A percentile compares a stretch with the other conserved stretches of the same genome.
phyloP scores from a whole-genome alignment of 2,888 invertebrate species.

The Netelia melanura region DNA sequence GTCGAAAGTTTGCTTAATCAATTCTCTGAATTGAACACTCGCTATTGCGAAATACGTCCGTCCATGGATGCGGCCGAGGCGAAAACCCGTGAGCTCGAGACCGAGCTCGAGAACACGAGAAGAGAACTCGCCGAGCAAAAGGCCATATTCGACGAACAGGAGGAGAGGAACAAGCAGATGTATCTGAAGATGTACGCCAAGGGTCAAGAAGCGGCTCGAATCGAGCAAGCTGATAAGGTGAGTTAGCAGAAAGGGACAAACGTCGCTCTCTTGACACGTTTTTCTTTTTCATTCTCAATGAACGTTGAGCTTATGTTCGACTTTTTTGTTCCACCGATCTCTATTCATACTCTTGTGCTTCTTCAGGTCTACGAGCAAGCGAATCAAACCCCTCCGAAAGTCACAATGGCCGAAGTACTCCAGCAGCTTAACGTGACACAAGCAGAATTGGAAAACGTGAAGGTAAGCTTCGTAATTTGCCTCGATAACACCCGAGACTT shows the following conservation, averaged over 20 bases:
- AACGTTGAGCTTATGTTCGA: not conserved
- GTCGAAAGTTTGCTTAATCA: slow-evolving; percentile 90
- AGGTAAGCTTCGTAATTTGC: slow-evolving; percentile 87
- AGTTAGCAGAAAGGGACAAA: slow-evolving; percentile 52
- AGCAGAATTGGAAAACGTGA: slow-evolving; percentile 94
- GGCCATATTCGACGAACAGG: slow-evolving; percentile 88
- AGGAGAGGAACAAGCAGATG: slow-evolving; percentile 90
- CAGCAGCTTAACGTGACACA: slow-evolving; percentile 94
- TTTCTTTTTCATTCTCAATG: not conserved
- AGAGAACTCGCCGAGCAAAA: slow-evolving; percentile 90
- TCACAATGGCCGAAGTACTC: slow-evolving; percentile 92
- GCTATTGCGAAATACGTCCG: slow-evolving; percentile 92
- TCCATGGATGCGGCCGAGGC: slow-evolving; percentile 90
- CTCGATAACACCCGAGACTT: slow-evolving; percentile 2
- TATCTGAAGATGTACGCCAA: slow-evolving; percentile 94
- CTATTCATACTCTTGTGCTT: slow-evolving; percentile 9
- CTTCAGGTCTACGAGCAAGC: slow-evolving; percentile 78
- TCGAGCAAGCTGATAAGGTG: slow-evolving; percentile 90
- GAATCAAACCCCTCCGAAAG: slow-evolving; percentile 86
- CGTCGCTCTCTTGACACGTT: slow-evolving; percentile 12
- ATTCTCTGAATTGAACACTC: slow-evolving; percentile 90
- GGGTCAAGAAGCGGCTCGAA: slow-evolving; percentile 92
- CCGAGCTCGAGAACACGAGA: slow-evolving; percentile 90
- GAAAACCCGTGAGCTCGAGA: slow-evolving; percentile 89
- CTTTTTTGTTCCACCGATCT: not conserved